Base-by-base conservation (phyloP, 2,888 invertebrate species). In the Lasius platythorax region DNA sequence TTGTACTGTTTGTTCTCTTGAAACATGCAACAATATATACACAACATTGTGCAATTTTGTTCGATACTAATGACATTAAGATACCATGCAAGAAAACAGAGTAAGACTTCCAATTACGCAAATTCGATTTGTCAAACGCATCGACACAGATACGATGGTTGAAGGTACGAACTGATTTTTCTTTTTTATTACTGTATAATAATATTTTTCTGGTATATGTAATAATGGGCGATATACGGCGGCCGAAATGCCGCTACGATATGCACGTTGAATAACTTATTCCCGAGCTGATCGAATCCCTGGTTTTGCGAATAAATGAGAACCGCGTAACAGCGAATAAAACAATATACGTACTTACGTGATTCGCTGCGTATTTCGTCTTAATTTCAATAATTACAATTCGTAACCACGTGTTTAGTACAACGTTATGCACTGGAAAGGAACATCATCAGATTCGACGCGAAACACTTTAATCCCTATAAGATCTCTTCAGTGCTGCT, bases 361-460 rank as follows among this genome's bases (percentile, higher is more conserved):
- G 88, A 89, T 89, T 90, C 61, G 61, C 75, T 89, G 78, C 46
- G 83, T 92, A 92, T 90, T 93, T 93, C 88, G 90, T 91, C 90
- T 91, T 86, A 90, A 92, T 92, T 91, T 90, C 87, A 90, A 91
- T 87, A 93, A 93, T 89, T 91, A 91, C 85, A 87, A 88, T 5
- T 89, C 83, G 90, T 85, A 91, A 92, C 93, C 94, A 94, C 94
- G 94, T 94, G 94, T 91, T 93, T 91, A 82, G 87, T 79, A 87
- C 91, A 91, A 91, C 92, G 94, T 92, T 91, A 91, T 87, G 87
- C 88, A 91, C 91, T 91, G 91, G 91, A 94, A 94, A 93, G 93
- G 92, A 92, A 85, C 68, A 15, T 23, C 11, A 23, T 23, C n/a
- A 53, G 40, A 50, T 15, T 64, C 40, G n/a, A 72, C 64, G 64